Evolutionary conservation across 2,888 invertebrate species (phyloP).

Genomic region (Melinopterus prodromus): DNA sequence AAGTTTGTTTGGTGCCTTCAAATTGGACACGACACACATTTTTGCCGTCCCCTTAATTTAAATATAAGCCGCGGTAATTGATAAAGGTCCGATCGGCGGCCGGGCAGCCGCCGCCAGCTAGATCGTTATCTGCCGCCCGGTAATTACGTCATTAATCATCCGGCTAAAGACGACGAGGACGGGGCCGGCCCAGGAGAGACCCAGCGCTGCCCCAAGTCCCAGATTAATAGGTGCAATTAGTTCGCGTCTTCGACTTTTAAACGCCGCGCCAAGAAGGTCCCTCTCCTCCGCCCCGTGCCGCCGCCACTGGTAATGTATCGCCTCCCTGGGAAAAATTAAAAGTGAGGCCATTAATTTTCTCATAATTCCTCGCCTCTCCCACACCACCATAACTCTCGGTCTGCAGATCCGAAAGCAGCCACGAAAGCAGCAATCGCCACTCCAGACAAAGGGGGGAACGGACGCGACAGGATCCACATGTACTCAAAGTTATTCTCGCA

Average conservation of each 20-base stretch:
- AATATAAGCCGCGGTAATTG: constrained; percentile 38
- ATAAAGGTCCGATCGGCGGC: constrained; percentile 32
- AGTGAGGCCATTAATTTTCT: constrained; percentile 26
- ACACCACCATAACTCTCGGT: not conserved
- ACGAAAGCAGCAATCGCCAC: not conserved
- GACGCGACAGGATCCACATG: not conserved
- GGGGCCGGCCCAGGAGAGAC: constrained; percentile 18
- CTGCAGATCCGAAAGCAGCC: not conserved
- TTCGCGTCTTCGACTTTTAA: constrained; percentile 44
- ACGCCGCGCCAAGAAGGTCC: constrained; percentile 19
- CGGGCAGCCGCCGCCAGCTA: constrained; percentile 28
- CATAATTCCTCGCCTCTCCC: not conserved
- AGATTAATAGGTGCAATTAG: constrained; percentile 50
- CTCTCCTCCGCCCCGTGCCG: constrained; percentile 8
- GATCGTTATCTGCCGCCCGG: constrained; percentile 46
- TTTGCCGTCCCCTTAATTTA: constrained; percentile 33
- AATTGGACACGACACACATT: constrained; percentile 16
- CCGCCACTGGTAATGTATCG: constrained; percentile 25
- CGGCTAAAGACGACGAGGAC: constrained; percentile 37
- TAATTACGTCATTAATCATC: constrained; percentile 52
- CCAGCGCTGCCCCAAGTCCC: constrained; percentile 25
- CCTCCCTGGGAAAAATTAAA: constrained; percentile 34
- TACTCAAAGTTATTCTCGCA: not conserved
- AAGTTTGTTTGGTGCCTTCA: not conserved
- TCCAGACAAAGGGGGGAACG: not conserved